These are phyloP conservation scores for Pagetopsis macropterus DNA, from an alignment of 2,797 vertebrate species.

Conservation along the genomic window DNA sequence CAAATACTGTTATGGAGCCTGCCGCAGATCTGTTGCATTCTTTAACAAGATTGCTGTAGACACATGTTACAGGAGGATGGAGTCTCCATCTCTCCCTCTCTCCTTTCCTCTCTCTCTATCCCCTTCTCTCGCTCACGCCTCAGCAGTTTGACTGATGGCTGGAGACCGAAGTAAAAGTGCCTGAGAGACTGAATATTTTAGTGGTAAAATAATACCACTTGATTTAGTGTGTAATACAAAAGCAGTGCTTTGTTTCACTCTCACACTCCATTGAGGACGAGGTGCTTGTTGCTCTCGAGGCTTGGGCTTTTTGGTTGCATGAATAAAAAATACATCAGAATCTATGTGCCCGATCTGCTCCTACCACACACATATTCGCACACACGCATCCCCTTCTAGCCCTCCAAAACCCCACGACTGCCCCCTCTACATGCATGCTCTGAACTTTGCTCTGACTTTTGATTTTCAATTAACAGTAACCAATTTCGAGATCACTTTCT, in stretches of 20 bases:
- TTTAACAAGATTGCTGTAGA: conserved; percentile 98
- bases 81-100: conserved; percentile 84
- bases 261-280: conserved; percentile 83
- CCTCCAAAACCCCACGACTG: conserved; percentile 4
- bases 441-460: conserved; percentile 94
- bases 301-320: conserved; percentile 78
- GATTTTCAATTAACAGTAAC: conserved; percentile 95
- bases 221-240: conserved; percentile 94
- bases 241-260: conserved; percentile 86
- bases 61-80: conserved; percentile 95
- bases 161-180: conserved; percentile 94
- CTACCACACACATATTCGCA: not conserved
- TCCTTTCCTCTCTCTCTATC: conserved; percentile 62
- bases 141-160: conserved; percentile 98
- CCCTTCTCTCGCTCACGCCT: conserved; percentile 85
- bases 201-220: conserved; percentile 98
- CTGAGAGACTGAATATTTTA: conserved; percentile 97
- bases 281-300: conserved; percentile 75
- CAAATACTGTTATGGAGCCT: conserved; percentile 88
- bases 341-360: conserved; percentile 19
- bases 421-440: conserved; percentile 73
- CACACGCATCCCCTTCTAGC: not conserved
- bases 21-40: conserved; percentile 90
- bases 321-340: conserved; percentile 85
- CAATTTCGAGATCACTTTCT: conserved; percentile 93